Percentiles rank a stretch among this genome's conserved stretches.
phyloP scores from a whole-genome alignment of 2,113 vertebrate genomes.

The Amia ocellicauda region DNA sequence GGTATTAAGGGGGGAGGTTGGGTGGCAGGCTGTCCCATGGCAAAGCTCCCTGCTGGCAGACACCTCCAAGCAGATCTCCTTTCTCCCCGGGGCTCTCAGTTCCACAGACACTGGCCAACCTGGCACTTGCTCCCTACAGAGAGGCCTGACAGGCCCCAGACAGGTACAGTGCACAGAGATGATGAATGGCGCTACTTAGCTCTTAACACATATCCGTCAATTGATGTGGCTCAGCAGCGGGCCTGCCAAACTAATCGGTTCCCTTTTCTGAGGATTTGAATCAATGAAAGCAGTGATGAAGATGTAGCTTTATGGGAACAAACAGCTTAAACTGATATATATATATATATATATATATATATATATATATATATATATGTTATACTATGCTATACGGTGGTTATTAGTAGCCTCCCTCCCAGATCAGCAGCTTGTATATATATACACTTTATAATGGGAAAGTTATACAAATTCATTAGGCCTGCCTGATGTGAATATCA shows the following conservation, averaged over 20 bases:
- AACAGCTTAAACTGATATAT: too few relatives aligned
- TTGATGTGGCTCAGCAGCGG: constrained; percentile 1
- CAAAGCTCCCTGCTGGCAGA: too few relatives aligned
- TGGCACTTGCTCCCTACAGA: background rate
- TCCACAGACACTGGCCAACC: background rate
- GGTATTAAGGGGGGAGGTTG: too few relatives aligned
- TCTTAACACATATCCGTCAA: background rate
- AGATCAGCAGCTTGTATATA: too few relatives aligned
- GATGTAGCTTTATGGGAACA: too few relatives aligned
- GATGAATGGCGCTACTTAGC: background rate
- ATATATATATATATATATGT: too few relatives aligned
- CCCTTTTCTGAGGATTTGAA: background rate
- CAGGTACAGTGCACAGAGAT: background rate
- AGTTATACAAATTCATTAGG: too few relatives aligned
- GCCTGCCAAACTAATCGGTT: background rate
- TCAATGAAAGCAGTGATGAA: background rate
- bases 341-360: background rate
- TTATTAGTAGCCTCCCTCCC: too few relatives aligned
- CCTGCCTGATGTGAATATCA: too few relatives aligned
- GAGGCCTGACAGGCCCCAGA: background rate
- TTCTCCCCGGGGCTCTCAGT: background rate
- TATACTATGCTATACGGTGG: too few relatives aligned
- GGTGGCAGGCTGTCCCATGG: too few relatives aligned
- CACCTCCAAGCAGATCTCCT: background rate
- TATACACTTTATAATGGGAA: too few relatives aligned